phyloP scores from a whole-genome alignment of 2,888 invertebrate species.

The Lasioglossum figueresi region DNA sequence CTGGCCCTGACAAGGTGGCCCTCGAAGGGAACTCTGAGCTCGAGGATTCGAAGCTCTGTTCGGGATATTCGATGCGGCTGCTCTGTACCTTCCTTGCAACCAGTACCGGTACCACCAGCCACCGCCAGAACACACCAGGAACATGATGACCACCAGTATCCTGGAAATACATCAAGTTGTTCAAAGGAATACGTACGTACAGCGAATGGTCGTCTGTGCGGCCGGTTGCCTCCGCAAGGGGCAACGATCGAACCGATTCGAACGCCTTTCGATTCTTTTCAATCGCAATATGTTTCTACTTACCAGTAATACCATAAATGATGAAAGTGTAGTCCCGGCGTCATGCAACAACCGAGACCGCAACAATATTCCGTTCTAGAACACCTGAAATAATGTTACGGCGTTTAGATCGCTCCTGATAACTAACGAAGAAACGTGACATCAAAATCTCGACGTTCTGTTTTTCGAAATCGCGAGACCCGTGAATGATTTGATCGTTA shows the following conservation, averaged over 20 bases:
- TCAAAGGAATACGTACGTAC: not conserved
- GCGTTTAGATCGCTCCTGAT: not conserved
- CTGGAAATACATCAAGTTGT: constrained; percentile 71
- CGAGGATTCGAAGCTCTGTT: constrained; percentile 76
- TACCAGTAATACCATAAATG: constrained; percentile 87
- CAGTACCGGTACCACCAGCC: constrained; percentile 86
- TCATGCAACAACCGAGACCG: constrained; percentile 85
- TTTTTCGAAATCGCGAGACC: not conserved
- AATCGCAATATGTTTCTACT: constrained; percentile 57
- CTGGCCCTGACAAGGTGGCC: constrained; percentile 79
- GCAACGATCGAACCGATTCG: not conserved
- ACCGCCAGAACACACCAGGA: constrained; percentile 85
- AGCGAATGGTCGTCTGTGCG: not conserved
- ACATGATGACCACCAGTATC: constrained; percentile 85
- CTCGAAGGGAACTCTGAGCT: constrained; percentile 75
- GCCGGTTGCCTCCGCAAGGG: not conserved
- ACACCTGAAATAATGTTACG: constrained; percentile 77
- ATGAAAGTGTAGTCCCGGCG: constrained; percentile 85
- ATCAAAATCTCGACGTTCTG: not conserved
- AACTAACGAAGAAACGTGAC: not conserved
- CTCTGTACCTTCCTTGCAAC: constrained; percentile 83
- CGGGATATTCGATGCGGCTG: constrained; percentile 79
- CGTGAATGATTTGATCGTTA: not conserved
- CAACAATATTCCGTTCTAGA: constrained; percentile 85
- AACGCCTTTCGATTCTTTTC: not conserved